A percentile compares a stretch with the other conserved stretches of the same genome.
Evolutionary conservation across 1,140 invertebrate species (phyloP).

Genomic region (Platyura marginata): DNA sequence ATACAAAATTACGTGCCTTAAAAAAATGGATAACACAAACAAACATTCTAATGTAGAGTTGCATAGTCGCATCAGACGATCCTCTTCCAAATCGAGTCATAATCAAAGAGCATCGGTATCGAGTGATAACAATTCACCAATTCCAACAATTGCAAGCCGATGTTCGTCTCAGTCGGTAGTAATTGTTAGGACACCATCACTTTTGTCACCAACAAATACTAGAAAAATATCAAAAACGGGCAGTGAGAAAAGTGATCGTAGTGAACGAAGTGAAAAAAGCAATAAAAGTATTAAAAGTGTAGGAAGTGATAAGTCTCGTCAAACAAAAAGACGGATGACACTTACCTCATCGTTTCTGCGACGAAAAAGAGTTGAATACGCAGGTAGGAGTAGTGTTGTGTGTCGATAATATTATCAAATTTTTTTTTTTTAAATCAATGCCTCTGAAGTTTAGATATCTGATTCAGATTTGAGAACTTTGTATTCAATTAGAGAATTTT

Average conservation of each 20-base stretch:
- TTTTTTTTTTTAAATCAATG: too few relatives aligned
- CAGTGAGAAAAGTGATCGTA: neutral
- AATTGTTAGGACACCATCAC: neutral
- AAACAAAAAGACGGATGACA: neutral
- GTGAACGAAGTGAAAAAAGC: neutral
- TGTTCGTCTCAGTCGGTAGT: neutral
- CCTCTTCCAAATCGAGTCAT: neutral
- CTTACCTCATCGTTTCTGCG: constrained; percentile 1
- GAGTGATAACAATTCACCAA: neutral
- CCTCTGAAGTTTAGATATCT: too few relatives aligned
- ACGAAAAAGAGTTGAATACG: constrained; percentile 1
- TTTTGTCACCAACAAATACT: neutral
- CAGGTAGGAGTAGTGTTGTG: neutral
- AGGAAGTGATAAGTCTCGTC: neutral
- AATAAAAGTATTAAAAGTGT: neutral
- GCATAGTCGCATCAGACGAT: neutral
- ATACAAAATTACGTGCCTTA: too few relatives aligned
- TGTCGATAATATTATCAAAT: neutral
- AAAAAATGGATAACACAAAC: too few relatives aligned
- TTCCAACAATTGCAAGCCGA: neutral
- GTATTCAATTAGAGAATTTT: too few relatives aligned
- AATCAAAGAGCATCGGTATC: neutral
- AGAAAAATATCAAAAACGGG: neutral
- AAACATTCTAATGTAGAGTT: too few relatives aligned
- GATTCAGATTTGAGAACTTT: too few relatives aligned